Evolutionary conservation across 2,888 invertebrate species (phyloP), one percentile per base, ranked within the genome.

Genomic region (Synanthedon tipuliformis): DNA sequence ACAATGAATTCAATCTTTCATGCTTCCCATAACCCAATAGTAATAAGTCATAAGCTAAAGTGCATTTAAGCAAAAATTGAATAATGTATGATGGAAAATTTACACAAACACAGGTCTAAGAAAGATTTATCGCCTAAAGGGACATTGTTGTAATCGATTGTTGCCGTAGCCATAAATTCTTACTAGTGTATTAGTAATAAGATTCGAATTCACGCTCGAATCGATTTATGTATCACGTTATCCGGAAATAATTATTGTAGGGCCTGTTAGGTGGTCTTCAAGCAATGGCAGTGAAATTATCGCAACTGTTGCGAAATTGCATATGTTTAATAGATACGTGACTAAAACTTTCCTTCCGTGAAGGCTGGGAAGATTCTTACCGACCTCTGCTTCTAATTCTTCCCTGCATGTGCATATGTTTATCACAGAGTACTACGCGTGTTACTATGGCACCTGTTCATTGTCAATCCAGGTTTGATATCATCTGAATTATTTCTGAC

Each of bases 181-280:
- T 60, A 58, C 62, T 59, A 60, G 61, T 51, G 65, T 68, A 69
- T 71, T 69, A 68, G 68, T 70, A 68, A 67, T 66, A 69, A 66
- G 64, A 63, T 66, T 71, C 66, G 66, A 64, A 71, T 71, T 71
- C 68, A 61, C 68, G 69, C 64, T 69, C 66, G 61, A 67, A 71
- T 74, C 71, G 73, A 78, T 79, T 81, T 77, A 79, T 78, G 71
- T 66, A 68, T 73, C 75, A 73, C 69, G 73, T 71, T 57, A 52
- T 64, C 67, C 68, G 75, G 78, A 78, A 78, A 78, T 71, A 71
- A 74, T 78, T 75, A 78, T 66, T 62, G 48, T 11, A 49, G 49
- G 16, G 50, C 52, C n/a, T 45, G 52, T 53, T 45, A 45, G 58
- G 59, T 61, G 62, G 64, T 68, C 61, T 64, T 67, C 68, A 65